Evolutionary conservation across 1,140 invertebrate genomes (phyloP), one percentile per base, ranked within the genome.

Genomic region (Conus betulinus): DNA sequence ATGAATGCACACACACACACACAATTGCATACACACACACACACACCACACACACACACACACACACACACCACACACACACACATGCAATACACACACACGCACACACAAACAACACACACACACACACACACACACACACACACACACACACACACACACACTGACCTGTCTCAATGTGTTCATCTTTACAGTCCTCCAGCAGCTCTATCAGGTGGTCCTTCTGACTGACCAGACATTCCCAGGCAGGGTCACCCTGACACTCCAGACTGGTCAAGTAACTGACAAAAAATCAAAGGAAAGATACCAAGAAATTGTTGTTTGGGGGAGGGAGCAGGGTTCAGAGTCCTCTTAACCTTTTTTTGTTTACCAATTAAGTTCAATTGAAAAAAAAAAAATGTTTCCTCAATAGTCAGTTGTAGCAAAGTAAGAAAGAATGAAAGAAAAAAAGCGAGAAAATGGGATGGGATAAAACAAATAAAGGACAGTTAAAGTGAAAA

Each of bases 161-260:
- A 76, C 10, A 81, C 27, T 88, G 67, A 93, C 92, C 92, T 88
- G 85, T 84, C 78, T 91, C 90, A 15, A 95, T 91, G 74, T 95
- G 93, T 57, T 92, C 90, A 57, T 93, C 92, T 82, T 93, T 93
- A 91, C 94, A 95, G 52, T 93, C 90, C 39, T 96, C 96, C 90
- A 98, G 96, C 27, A 97, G 96, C 74, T 96, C 95, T 4, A 92
- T 89, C 2, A 98, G 96, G 94, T 97, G 98, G 63, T 97, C 96
- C 90, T 97, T 97, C 86, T 97, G 97, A 87, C 97, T 97, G n/a
- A 91, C 90, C 89, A 99, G 97, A 27, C 98, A 98, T 91, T 98
- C 97, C 98, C 98, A 99, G 3, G 98, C 98, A 3, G 98, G 98
- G 96, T 99, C 98, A 67, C 97, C 97, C 15, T 96, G 96, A 93